These are phyloP conservation scores for Cataglyphis livida DNA, from an alignment of 2,888 invertebrate species.

Conservation along the genomic window DNA sequence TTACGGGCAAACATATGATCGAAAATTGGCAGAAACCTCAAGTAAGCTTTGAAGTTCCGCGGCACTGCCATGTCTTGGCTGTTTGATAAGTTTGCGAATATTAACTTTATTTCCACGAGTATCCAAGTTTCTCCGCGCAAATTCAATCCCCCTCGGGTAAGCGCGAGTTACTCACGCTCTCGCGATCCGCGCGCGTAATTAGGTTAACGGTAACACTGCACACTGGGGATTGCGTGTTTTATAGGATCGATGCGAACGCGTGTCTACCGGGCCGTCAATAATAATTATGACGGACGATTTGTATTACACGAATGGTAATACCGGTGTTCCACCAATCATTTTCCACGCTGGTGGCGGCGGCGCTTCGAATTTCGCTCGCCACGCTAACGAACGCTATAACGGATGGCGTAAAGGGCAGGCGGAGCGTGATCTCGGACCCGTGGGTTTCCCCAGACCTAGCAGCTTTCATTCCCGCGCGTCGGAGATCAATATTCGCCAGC, in stretches of 20 bases:
- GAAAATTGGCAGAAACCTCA: conserved; percentile 14
- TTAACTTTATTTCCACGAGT: conserved; percentile 30
- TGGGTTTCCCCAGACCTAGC: conserved; percentile 59
- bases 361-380: conserved; percentile 9
- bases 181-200: conserved; percentile 67
- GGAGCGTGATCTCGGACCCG: conserved; percentile 40
- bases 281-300: conserved; percentile 66
- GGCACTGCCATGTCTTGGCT: background rate
- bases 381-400: conserved; percentile 22
- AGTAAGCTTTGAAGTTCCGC: conserved; percentile 11
- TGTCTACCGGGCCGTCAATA: conserved; percentile 36
- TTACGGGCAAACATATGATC: background rate
- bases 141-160: background rate
- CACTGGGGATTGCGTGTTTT: conserved; percentile 65
- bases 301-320: background rate
- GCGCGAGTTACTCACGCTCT: background rate
- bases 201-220: conserved; percentile 73
- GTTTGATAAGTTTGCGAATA: conserved; percentile 6
- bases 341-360: background rate
- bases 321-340: background rate
- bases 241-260: conserved; percentile 31
- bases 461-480: conserved; percentile 63
- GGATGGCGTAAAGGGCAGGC: conserved; percentile 19
- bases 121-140: conserved; percentile 34
- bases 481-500: conserved; percentile 82